These are phyloP conservation scores for Pseudomyrmex flavicornis DNA, from an alignment of 1,140 invertebrate genomes.

Conservation along the genomic window DNA sequence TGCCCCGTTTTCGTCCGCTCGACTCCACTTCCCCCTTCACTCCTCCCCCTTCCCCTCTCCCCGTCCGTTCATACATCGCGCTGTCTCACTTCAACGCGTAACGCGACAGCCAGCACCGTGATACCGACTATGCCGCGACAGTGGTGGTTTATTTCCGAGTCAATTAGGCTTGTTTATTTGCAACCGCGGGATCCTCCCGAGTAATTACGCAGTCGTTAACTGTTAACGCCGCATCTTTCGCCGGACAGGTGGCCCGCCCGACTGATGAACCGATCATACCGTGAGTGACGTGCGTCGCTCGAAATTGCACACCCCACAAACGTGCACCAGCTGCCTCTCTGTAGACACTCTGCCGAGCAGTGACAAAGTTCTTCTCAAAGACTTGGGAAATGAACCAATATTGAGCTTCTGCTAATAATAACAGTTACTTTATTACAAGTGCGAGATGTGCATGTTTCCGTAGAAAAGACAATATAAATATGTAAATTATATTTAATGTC, in stretches of 20 bases:
- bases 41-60: neutral
- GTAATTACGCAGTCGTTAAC: conserved; percentile 83
- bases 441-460: neutral
- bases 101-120: conserved; percentile 49
- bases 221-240: conserved; percentile 81
- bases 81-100: conserved; percentile 60
- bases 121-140: conserved; percentile 42
- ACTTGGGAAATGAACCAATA: neutral
- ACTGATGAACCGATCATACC: conserved; percentile 69
- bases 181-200: conserved; percentile 78
- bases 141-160: conserved; percentile 83
- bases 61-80: conserved; percentile 11
- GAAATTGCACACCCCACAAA: conserved; percentile 59
- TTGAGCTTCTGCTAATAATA: neutral
- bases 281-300: conserved; percentile 58
- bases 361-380: conserved; percentile 19
- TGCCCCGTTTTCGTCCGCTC: conserved; percentile 4
- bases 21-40: conserved; percentile 1
- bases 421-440: neutral
- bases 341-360: neutral
- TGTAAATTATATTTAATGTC: no score
- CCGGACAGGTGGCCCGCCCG: conserved; percentile 77
- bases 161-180: conserved; percentile 85
- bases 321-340: conserved; percentile 35
- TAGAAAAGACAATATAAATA: no score